These are phyloP conservation scores for Trypoxylus dichotomus DNA, from an alignment of 1,140 invertebrate genomes.

Conservation along the genomic window DNA sequence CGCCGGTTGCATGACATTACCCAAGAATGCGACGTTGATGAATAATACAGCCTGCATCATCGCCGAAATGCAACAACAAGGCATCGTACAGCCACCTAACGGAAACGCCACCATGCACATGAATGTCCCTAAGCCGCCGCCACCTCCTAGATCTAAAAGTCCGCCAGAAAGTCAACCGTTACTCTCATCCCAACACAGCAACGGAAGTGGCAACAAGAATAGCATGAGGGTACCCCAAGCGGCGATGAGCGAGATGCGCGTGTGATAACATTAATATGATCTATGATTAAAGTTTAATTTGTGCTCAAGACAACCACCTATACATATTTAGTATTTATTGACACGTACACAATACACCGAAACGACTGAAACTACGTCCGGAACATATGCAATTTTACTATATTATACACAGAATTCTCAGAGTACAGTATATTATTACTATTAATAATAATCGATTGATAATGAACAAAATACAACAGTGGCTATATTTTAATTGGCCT, in stretches of 20 bases:
- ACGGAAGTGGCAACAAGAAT: conserved; percentile 40
- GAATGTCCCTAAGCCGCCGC: conserved; percentile 60
- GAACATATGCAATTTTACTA: background rate
- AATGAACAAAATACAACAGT: conserved; percentile 28
- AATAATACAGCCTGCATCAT: conserved; percentile 59
- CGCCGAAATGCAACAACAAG: conserved; percentile 59
- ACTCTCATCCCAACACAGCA: conserved; percentile 44
- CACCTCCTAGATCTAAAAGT: conserved; percentile 60
- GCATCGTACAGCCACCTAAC: conserved; percentile 58
- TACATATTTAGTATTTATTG: conserved; percentile 19
- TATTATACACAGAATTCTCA: background rate
- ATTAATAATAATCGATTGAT: conserved; percentile 2
- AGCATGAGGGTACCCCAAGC: conserved; percentile 68
- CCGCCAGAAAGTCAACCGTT: conserved; percentile 62
- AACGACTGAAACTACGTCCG: conserved; percentile 21
- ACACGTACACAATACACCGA: conserved; percentile 23
- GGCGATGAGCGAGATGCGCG: conserved; percentile 80
- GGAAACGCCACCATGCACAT: conserved; percentile 58
- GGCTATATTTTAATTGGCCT: conserved; percentile 35
- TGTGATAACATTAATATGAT: conserved; percentile 64
- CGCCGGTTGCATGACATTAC: conserved; percentile 61
- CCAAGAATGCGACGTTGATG: conserved; percentile 61
- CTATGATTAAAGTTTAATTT: conserved; percentile 18
- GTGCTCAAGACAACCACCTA: conserved; percentile 32
- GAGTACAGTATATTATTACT: background rate